These are phyloP conservation scores for Empidonax alnorum DNA, from an alignment of 2,113 vertebrate species.

Conservation along the genomic window DNA sequence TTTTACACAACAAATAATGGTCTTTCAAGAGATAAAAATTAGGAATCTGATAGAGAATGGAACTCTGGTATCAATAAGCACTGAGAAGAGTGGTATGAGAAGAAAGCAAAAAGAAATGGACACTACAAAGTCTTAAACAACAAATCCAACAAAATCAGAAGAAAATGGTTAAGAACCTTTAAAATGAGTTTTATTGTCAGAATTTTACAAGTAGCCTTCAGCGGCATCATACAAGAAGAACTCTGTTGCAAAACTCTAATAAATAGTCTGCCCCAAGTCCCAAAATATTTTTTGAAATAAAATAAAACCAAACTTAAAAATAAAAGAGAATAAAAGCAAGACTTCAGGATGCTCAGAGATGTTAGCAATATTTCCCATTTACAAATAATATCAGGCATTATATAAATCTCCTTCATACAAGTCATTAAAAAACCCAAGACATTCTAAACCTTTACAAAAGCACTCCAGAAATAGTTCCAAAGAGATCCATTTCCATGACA, in stretches of 20 bases:
- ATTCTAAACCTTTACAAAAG: slow-evolving; percentile 75
- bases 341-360: slow-evolving; percentile 77
- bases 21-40: neutral
- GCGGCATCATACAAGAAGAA: slow-evolving; percentile 86
- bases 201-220: slow-evolving; percentile 86
- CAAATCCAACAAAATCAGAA: slow-evolving; percentile 58
- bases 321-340: slow-evolving; percentile 73
- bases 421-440: slow-evolving; percentile 73
- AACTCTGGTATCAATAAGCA: neutral
- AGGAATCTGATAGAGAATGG: neutral
- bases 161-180: slow-evolving; percentile 78
- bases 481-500: slow-evolving; percentile 71
- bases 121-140: slow-evolving; percentile 12
- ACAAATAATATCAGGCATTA: slow-evolving; percentile 81
- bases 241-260: slow-evolving; percentile 88
- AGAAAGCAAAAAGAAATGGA: neutral
- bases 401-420: slow-evolving; percentile 84
- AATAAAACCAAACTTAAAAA: slow-evolving; percentile 74
- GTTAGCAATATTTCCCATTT: slow-evolving; percentile 79
- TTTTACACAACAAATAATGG: neutral
- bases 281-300: slow-evolving; percentile 76
- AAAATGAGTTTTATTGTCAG: slow-evolving; percentile 87
- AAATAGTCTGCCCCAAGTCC: slow-evolving; percentile 85
- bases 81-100: neutral
- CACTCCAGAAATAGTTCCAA: slow-evolving; percentile 74